Conservation (phyloP, 2,888 invertebrate genomes). For the Cerastis rubricosa region DNA sequence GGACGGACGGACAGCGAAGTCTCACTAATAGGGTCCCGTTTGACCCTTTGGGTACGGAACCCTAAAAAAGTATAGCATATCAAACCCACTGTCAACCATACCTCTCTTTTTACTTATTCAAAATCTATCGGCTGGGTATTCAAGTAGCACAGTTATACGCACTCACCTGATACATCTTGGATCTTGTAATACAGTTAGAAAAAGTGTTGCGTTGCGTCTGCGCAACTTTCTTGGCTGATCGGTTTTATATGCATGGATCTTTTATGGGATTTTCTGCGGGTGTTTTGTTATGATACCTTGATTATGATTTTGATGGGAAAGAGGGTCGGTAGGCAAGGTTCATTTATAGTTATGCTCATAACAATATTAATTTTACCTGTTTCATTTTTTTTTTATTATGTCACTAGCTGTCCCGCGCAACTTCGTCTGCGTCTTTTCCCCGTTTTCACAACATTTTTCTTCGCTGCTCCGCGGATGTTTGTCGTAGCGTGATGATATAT, state of each 20-base stretch:
- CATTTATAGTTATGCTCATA: background rate
- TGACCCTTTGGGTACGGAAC: too few relatives aligned
- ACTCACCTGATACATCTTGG: constrained; percentile 59
- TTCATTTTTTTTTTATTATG: too few relatives aligned
- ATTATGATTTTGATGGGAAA: background rate
- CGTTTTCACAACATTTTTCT: too few relatives aligned
- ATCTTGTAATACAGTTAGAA: constrained; percentile 66
- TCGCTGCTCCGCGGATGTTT: too few relatives aligned
- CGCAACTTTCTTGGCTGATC: constrained; percentile 24
- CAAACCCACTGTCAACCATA: constrained; percentile 1
- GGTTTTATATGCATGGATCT: constrained; percentile 15
- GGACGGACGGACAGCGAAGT: too few relatives aligned
- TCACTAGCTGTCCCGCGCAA: too few relatives aligned
- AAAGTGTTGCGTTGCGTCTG: constrained; percentile 56
- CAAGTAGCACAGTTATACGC: constrained; percentile 57
- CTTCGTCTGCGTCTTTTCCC: too few relatives aligned
- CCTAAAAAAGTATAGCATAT: constrained; percentile 25
- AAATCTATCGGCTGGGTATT: constrained; percentile 57
- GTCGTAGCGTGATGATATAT: too few relatives aligned
- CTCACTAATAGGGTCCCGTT: too few relatives aligned
- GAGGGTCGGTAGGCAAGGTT: background rate
- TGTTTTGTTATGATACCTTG: constrained; percentile 3
- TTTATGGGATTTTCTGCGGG: background rate
- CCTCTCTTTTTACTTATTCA: constrained; percentile 61
- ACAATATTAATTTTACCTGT: fast-evolving